Evolutionary conservation across 2,113 vertebrate genomes (phyloP), one percentile per base, ranked within the genome.

Genomic region (Ciconia boyciana): DNA sequence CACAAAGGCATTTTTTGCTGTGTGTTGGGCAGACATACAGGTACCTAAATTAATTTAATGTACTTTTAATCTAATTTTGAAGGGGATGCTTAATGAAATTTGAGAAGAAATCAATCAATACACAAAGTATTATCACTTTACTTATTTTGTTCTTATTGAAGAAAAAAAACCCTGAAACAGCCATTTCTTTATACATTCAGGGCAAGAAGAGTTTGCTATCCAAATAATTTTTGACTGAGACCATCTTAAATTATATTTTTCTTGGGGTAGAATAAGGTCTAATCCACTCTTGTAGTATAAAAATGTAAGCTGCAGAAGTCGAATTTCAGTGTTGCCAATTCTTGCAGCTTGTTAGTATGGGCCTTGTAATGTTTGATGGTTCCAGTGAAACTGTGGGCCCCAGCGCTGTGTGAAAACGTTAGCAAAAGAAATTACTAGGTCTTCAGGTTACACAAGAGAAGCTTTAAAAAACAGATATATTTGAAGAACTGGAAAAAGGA

Each of bases 381-480:
- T 81, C 13, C 43, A 28, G 34, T 13, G 39, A 79, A 93, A 49
- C 16, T 36, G 20, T 3, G 4, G 39, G 10, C 17, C 8, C 6
- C 22, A 66, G 2, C 0, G 0, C 4, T 39, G 0, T 24, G 13
- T 66, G 39, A 90, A 82, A 91, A 71, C 0, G 1, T 4, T 49
- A 78, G 6, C 3, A 58, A 84, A 92, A 69, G 1, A 80, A 83
- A 52, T 18, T 10, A 46, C 26, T 48, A 55, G 7, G 12, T 58
- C 39, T 76, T 57, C 15, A 44, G 12, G 13, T 83, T 62, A 46
- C 11, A 64, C 25, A 85, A 66, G 3, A 57, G 16, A 60, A 68
- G 3, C 10, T 54, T 85, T 55, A 36, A 74, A 57, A 78, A 74
- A 6, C 0, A 1, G 3, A 10, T 25, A 15, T 70, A 19, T 36